Evolutionary conservation across 64 coral and sea anemone species (phyloP), one percentile per base, ranked within the genome.

Genomic region (Montipora efflorescens): DNA sequence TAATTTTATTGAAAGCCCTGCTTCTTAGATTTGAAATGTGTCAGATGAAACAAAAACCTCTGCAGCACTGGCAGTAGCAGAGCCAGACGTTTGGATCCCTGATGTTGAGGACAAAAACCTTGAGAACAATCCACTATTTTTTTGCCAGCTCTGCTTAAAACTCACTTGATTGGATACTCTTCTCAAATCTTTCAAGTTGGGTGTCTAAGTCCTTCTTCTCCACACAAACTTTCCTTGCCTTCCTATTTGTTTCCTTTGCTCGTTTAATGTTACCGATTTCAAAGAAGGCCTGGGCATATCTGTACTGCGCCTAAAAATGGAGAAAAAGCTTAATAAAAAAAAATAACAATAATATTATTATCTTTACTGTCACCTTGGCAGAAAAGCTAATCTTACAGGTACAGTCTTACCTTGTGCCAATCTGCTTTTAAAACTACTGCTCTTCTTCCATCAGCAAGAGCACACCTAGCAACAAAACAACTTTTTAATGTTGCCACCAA

Each of bases 401-500:
- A 57, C 53, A 57, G 53, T 57, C 53, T 36, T 87, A 99, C 97
- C 87, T 99, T 99, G 66, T 90, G 64, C 97, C 97, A 99, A n/a
- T 96, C 97, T 51, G 92, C 89, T 80, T 96, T 99, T 3, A 99
- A 74, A 23, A 99, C 92, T 22, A 99, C 95, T 52, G 97, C 77
- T 66, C 97, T 92, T 14, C 95, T 77, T 10, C 95, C 97, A 94
- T 99, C 97, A 66, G 92, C 71, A 59, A 99, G 82, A 49, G 94
- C 97, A 87, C 76, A 48, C 91, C 95, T 96, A 77, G 0, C 22
- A 15, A 79, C 10, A 46, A 50, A 72, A 82, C 81, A 66, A 70
- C 3, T 3, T 21, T 57, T 18, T 61, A 0, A 3, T 57, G 53
- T 57, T 57, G 11, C 53, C 3, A 11, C 0, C 6, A 57, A 36